Evolutionary conservation across 1,140 invertebrate genomes (phyloP).

Genomic region (Diachasma alloeum): DNA sequence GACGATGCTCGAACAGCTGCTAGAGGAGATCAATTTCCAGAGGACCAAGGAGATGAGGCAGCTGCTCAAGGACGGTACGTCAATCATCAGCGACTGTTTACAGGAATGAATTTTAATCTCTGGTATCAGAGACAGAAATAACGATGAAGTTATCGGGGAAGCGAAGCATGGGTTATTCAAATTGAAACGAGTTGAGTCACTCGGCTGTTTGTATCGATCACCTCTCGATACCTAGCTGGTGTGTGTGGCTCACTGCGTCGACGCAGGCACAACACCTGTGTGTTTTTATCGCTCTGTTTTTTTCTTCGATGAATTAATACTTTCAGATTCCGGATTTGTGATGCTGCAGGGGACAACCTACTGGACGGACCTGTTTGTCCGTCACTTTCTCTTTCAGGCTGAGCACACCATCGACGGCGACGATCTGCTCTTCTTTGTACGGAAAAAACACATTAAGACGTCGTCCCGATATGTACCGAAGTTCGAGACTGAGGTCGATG

Average conservation of each 20-base stretch:
- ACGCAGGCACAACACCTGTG: not conserved
- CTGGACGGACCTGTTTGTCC: conserved; percentile 95
- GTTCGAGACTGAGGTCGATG: conserved; percentile 94
- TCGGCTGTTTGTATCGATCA: conserved; percentile 13
- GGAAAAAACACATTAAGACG: conserved; percentile 88
- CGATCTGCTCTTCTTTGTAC: conserved; percentile 95
- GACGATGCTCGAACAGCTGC: conserved; percentile 82
- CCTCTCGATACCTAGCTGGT: not conserved
- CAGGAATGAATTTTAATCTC: not conserved
- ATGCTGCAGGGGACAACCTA: conserved; percentile 91
- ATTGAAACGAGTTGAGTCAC: not conserved
- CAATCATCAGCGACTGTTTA: not conserved
- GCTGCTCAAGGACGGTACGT: conserved; percentile 82
- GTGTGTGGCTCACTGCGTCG: not conserved
- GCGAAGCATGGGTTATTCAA: not conserved
- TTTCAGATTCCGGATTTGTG: conserved; percentile 85
- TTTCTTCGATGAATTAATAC: conserved; percentile 1
- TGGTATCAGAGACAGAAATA: not conserved
- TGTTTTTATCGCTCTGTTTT: not conserved
- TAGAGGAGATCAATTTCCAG: conserved; percentile 91
- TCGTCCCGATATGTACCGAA: conserved; percentile 85
- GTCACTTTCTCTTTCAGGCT: conserved; percentile 91
- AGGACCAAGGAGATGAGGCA: conserved; percentile 89
- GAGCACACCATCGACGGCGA: conserved; percentile 88
- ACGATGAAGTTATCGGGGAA: not conserved